These are phyloP conservation scores for Colaptes auratus DNA, from an alignment of 2,113 vertebrate genomes.

Conservation along the genomic window DNA sequence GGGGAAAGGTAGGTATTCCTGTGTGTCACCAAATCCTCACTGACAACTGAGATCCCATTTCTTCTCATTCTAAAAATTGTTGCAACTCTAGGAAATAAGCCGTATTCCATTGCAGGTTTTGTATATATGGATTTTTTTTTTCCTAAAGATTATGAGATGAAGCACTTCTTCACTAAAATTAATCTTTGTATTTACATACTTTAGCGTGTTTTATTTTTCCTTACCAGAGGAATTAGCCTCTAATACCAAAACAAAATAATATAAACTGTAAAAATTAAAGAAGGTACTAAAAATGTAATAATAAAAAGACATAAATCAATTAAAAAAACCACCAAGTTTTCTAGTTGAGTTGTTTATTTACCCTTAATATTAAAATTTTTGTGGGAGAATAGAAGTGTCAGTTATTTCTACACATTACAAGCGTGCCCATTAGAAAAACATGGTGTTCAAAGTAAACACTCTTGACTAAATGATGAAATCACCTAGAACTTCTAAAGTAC, in stretches of 20 bases:
- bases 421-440: neutral
- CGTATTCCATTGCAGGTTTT: neutral
- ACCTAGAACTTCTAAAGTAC: neutral
- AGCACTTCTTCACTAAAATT: neutral
- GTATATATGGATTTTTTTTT: neutral
- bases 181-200: neutral
- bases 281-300: neutral
- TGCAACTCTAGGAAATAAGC: neutral
- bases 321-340: slow-evolving; percentile 26
- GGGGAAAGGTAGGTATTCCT: neutral
- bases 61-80: neutral
- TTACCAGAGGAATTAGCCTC: slow-evolving; percentile 44
- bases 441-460: neutral
- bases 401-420: neutral
- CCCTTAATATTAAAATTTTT: neutral
- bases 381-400: neutral
- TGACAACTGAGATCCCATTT: neutral
- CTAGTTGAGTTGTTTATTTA: slow-evolving; percentile 6
- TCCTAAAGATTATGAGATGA: neutral
- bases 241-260: neutral
- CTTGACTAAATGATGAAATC: neutral
- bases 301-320: slow-evolving; percentile 16
- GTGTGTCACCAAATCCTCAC: neutral
- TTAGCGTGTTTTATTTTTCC: neutral
- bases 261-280: slow-evolving; percentile 20